A percentile compares a stretch with the other conserved stretches of the same genome.
Evolutionary conservation across 2,888 invertebrate genomes (phyloP).

Genomic region (Agelastica alni): DNA sequence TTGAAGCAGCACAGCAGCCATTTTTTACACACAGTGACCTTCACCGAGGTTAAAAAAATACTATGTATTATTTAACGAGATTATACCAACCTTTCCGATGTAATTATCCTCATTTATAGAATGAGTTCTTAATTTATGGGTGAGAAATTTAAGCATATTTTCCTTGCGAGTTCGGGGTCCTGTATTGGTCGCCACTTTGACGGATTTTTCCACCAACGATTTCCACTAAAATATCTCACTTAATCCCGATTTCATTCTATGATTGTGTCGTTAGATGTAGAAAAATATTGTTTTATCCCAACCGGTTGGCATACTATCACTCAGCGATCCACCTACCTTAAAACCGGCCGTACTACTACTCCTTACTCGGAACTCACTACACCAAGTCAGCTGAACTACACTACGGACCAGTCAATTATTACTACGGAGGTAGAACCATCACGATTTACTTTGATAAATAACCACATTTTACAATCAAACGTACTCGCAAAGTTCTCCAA

Average conservation of each 20-base stretch:
- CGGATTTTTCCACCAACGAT: constrained; percentile 11
- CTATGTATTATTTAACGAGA: constrained; percentile 26
- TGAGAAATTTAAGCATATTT: constrained; percentile 86
- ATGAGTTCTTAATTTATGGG: constrained; percentile 83
- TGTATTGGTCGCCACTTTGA: constrained; percentile 56
- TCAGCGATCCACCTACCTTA: constrained; percentile 38
- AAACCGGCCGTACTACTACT: constrained; percentile 57
- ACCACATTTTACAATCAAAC: too few species aligned
- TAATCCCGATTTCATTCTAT: constrained; percentile 41
- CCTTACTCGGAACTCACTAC: constrained; percentile 48
- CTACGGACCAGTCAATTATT: constrained; percentile 55
- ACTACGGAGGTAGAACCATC: constrained; percentile 39
- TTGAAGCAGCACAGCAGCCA: constrained; percentile 65
- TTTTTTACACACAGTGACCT: constrained; percentile 63
- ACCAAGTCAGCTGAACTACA: constrained; percentile 59
- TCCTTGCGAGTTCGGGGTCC: constrained; percentile 56
- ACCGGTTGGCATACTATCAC: constrained; percentile 42
- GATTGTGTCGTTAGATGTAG: constrained; percentile 15
- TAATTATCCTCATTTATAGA: constrained; percentile 82
- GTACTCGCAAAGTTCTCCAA: too few species aligned
- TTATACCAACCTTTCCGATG: constrained; percentile 72
- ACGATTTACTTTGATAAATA: too few species aligned
- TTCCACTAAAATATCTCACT: constrained; percentile 24
- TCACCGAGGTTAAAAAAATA: constrained; percentile 54
- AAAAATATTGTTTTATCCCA: constrained; percentile 18